These are phyloP conservation scores for Genyomyrus donnyi DNA, from an alignment of 2,113 vertebrate species.

Conservation along the genomic window DNA sequence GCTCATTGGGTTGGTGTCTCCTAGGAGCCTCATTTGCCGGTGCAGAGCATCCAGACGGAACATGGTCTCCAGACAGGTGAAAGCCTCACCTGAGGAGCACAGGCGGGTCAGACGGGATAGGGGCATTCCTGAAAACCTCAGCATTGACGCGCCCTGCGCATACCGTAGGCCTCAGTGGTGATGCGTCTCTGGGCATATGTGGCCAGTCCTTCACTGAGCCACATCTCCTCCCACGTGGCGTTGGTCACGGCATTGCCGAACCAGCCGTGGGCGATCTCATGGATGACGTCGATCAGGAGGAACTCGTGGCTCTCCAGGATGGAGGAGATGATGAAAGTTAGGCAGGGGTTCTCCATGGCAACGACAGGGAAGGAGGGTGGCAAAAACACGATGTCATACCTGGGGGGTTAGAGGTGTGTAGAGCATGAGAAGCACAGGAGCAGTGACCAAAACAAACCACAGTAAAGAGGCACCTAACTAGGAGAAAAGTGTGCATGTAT, in stretches of 20 bases:
- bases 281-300: constrained; percentile 86
- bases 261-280: constrained; percentile 94
- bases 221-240: constrained; percentile 97
- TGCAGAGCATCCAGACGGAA: constrained; percentile 91
- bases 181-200: constrained; percentile 93
- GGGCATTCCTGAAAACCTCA: not conserved
- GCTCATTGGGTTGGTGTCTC: constrained; percentile 89
- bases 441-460: not conserved
- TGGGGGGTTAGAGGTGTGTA: constrained; percentile 37
- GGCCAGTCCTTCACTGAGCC: constrained; percentile 92
- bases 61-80: constrained; percentile 88
- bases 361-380: constrained; percentile 95
- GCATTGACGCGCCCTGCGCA: not conserved
- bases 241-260: constrained; percentile 96
- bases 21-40: constrained; percentile 87
- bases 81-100: constrained; percentile 71
- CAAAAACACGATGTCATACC: constrained; percentile 95
- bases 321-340: constrained; percentile 96
- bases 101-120: not conserved
- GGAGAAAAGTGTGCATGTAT: not conserved
- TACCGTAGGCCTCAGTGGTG: constrained; percentile 85
- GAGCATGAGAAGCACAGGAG: not conserved
- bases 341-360: constrained; percentile 97
- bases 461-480: not conserved
- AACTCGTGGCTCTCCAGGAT: constrained; percentile 96